Percentiles rank a stretch among this genome's conserved stretches.
These are phyloP conservation scores for Lasaia peninsularis DNA, from an alignment of 1,140 invertebrate species.

Conservation along the genomic window DNA sequence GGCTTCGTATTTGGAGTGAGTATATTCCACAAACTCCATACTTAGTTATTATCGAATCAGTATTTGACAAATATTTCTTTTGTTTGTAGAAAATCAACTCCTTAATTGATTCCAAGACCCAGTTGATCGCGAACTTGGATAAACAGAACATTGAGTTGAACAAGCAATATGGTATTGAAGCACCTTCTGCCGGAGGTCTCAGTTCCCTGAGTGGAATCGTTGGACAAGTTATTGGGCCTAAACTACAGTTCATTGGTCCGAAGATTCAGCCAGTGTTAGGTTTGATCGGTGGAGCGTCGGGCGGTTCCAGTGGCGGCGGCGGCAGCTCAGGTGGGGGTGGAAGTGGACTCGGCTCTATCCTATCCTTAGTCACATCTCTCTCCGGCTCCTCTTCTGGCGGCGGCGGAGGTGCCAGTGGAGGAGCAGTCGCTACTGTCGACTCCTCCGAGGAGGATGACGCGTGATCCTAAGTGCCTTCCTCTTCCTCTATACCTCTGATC, in stretches of 20 bases:
- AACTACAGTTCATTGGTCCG: conserved; percentile 76
- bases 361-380: conserved; percentile 64
- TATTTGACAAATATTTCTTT: conserved; percentile 13
- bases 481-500: conserved; percentile 17
- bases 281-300: conserved; percentile 75
- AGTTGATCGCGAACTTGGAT: conserved; percentile 82
- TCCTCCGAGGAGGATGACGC: conserved; percentile 66
- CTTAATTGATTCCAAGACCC: conserved; percentile 85
- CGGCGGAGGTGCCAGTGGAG: conserved; percentile 41
- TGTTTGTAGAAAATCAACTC: conserved; percentile 85
- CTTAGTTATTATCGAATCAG: background rate
- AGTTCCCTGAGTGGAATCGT: conserved; percentile 71
- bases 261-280: conserved; percentile 78
- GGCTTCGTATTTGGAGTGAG: conserved; percentile 89
- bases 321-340: conserved; percentile 53
- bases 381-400: conserved; percentile 63
- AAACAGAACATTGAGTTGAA: conserved; percentile 85
- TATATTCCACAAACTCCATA: conserved; percentile 34
- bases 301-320: conserved; percentile 38
- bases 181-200: conserved; percentile 68
- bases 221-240: conserved; percentile 78
- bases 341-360: conserved; percentile 57
- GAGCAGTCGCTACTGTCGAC: conserved; percentile 66
- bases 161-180: conserved; percentile 83
- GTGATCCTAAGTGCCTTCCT: conserved; percentile 30